Percentiles rank a stretch among this genome's conserved stretches.
phyloP scores from a whole-genome alignment of 2,797 vertebrate genomes.

The Choloepus didactylus region DNA sequence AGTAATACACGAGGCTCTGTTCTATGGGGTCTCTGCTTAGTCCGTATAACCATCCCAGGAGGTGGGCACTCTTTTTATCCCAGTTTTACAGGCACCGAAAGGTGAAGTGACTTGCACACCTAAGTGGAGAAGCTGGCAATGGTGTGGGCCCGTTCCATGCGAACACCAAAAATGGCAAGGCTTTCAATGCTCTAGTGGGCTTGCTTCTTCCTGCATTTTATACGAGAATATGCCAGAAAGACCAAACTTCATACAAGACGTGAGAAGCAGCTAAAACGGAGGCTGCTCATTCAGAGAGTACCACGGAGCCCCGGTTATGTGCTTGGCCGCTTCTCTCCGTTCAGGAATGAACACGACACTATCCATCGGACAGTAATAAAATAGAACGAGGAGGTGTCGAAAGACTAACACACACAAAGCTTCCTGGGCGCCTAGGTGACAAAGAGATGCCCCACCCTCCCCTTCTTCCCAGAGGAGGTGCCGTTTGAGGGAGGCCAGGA shows the following conservation, averaged over 20 bases:
- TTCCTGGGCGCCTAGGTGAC: neutral
- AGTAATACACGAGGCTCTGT: too few species aligned
- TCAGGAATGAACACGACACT: neutral
- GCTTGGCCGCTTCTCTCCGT: neutral
- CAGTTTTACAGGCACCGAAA: neutral
- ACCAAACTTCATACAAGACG: neutral
- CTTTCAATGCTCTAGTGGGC: neutral
- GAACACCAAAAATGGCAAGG: neutral
- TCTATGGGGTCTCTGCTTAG: too few species aligned
- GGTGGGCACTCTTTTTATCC: too few species aligned
- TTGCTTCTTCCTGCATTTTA: neutral
- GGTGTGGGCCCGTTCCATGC: neutral
- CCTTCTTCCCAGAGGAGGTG: neutral
- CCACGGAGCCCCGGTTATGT: too few species aligned
- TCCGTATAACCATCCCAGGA: too few species aligned
- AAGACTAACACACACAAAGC: neutral
- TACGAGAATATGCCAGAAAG: neutral
- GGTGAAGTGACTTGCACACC: neutral
- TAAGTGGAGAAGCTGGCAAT: neutral
- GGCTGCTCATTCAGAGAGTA: neutral
- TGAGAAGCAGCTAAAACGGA: neutral
- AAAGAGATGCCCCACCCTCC: fast-evolving
- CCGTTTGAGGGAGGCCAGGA: neutral
- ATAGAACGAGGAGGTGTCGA: neutral
- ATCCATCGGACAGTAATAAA: neutral